Base-by-base conservation (phyloP, 2,888 invertebrate genomes). In the Rotaria socialis region DNA sequence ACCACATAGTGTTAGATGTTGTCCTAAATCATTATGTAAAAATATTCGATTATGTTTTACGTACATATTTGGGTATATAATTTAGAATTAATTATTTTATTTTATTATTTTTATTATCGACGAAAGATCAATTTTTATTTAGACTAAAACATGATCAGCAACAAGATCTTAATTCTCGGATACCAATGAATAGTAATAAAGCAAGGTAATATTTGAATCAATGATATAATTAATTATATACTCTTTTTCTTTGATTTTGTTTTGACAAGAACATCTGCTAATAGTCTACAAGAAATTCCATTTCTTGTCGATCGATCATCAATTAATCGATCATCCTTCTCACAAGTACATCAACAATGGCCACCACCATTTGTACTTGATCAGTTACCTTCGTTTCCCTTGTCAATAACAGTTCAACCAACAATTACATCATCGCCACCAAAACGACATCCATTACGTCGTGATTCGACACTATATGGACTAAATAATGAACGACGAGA, bases 1-100 rank as follows among this genome's bases (percentile, higher is more conserved):
- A 11, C 80, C 80, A 47, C 80, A 80, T 16, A 47, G 47, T n/a
- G 80, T 80, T n/a, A 35, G 47, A n/a, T 80, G 80, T 47, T 80
- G 80, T 80, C 80, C 80, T n/a, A 47, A 43, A 47, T 47, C 80
- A 11, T 47, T 80, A 80, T 80, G 80, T 80, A 80, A 43, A 47
- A 80, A n/a, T n/a, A 80, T 80, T 67, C 35, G 67, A 80, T n/a
- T 80, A 43, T 80, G 80, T n/a, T 43, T 24, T 80, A 47, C 10
- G 6, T 47, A n/a, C 14, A 47, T 43, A 47, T 47, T 80, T 24
- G 47, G 47, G 80, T 80, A 80, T n/a, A 35, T 35, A 35, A 35
- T 47, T 47, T 16, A 75, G 1, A 43, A 22, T 19, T 19, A 8
- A 75, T 67, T 52, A 52, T 1, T 1, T 52, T 35, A 14, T 8